Percentiles rank a stretch among this genome's conserved stretches.
phyloP scores from a whole-genome alignment of 2,888 invertebrate species.

The Poecilobothrus nobilitatus region DNA sequence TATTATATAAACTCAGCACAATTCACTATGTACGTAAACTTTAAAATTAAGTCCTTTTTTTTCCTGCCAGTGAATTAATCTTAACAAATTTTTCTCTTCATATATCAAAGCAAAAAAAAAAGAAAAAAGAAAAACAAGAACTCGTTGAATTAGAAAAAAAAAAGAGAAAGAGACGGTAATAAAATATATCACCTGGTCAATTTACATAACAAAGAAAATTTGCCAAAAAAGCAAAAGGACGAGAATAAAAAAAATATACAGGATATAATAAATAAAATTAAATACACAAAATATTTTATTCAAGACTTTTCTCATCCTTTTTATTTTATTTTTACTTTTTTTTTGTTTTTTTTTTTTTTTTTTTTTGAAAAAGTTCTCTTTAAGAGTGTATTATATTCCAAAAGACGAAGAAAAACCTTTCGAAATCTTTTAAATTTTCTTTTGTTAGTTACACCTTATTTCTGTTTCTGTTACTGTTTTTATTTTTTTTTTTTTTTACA shows the following conservation, averaged over 20 bases:
- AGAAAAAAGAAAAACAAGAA: too few species aligned
- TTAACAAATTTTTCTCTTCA: background rate
- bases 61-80: background rate
- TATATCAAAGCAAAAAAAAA: background rate
- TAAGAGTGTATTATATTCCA: background rate
- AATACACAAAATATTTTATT: conserved; percentile 1
- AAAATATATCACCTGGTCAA: conserved; percentile 3
- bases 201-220: conserved; percentile 2
- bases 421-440: background rate
- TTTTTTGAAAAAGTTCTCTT: background rate
- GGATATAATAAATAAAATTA: background rate
- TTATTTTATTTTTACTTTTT: too few species aligned
- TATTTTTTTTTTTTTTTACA: too few species aligned
- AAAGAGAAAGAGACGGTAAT: background rate
- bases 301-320: background rate
- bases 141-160: too few species aligned
- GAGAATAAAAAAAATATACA: background rate
- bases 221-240: background rate
- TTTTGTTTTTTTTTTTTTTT: background rate
- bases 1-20: too few species aligned
- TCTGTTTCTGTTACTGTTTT: too few species aligned
- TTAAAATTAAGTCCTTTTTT: background rate
- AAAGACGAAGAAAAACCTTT: too few species aligned
- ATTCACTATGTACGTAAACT: background rate
- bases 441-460: background rate